phyloP scores from a whole-genome alignment of 1,140 invertebrate genomes.

The Schlechtendalia chinensis region DNA sequence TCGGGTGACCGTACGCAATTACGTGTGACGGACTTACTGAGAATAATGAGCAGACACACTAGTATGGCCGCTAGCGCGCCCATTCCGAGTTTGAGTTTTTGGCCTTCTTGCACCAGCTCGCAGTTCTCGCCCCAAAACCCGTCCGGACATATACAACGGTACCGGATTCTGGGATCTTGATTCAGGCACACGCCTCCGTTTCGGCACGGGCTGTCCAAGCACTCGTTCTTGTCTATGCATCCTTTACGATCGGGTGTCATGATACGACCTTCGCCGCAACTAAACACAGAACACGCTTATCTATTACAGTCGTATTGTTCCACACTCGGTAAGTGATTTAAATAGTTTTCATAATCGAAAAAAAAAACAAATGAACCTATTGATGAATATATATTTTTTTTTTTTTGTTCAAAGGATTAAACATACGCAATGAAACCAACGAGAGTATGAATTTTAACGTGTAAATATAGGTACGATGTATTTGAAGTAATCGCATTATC shows the following conservation, averaged over 20 bases:
- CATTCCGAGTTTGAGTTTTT: slow-evolving; percentile 89
- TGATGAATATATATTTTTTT: too few relatives aligned
- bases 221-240: slow-evolving; percentile 92
- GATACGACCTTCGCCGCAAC: slow-evolving; percentile 86
- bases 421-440: too few relatives aligned
- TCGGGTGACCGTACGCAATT: too few relatives aligned
- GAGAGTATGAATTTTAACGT: too few relatives aligned
- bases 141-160: slow-evolving; percentile 80
- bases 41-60: slow-evolving; percentile 89
- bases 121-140: slow-evolving; percentile 93
- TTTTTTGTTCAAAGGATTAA: too few relatives aligned
- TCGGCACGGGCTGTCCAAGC: slow-evolving; percentile 84
- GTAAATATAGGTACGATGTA: too few relatives aligned
- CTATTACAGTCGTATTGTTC: too few relatives aligned
- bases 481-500: too few relatives aligned
- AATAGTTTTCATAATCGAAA: too few relatives aligned
- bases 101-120: slow-evolving; percentile 87
- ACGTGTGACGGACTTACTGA: slow-evolving; percentile 68
- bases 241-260: slow-evolving; percentile 84
- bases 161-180: slow-evolving; percentile 78
- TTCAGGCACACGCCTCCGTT: slow-evolving; percentile 88
- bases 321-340: too few relatives aligned
- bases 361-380: too few relatives aligned
- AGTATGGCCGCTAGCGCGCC: slow-evolving; percentile 89
- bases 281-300: slow-evolving; percentile 57